Evolutionary conservation across 23 tunicate species (phyloP).

Genomic region (Ciona savignyi): DNA sequence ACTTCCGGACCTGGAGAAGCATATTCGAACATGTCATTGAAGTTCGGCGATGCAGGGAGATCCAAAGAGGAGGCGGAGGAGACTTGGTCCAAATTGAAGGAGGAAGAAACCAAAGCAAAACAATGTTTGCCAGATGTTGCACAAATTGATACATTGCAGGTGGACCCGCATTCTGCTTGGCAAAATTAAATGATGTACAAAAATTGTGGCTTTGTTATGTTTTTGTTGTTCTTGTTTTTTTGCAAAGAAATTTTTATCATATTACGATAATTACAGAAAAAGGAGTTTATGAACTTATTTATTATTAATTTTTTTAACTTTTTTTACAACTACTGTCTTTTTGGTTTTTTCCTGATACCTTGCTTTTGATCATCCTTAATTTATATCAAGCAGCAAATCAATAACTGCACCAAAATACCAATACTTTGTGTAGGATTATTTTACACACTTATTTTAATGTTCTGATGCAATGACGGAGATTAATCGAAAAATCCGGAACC

Average conservation of each 20-base stretch:
- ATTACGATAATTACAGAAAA: too few relatives aligned
- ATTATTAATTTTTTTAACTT: too few relatives aligned
- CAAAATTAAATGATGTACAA: neutral
- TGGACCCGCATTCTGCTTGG: too few relatives aligned
- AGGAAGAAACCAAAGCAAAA: slow-evolving; percentile 21
- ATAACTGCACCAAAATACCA: neutral
- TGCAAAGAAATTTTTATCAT: neutral
- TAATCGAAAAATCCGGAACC: slow-evolving; percentile 6
- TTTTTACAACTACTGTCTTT: too few relatives aligned
- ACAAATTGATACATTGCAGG: slow-evolving; percentile 43
- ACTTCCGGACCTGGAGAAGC: slow-evolving; percentile 34
- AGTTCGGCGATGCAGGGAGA: slow-evolving; percentile 13
- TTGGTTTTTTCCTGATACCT: too few relatives aligned
- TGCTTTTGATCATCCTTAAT: too few relatives aligned
- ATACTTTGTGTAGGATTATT: too few relatives aligned
- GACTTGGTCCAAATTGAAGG: slow-evolving; percentile 12
- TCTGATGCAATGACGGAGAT: too few relatives aligned
- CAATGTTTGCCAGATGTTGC: slow-evolving; percentile 38
- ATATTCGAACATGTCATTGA: slow-evolving; percentile 3
- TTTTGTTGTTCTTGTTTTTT: neutral
- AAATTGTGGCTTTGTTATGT: too few relatives aligned
- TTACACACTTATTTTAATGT: too few relatives aligned
- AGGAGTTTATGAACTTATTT: too few relatives aligned
- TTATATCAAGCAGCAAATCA: neutral
- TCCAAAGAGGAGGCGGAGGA: slow-evolving; percentile 9